Conservation (phyloP, 64 coral and sea anemone genomes). For the Catalaphyllia jardinei region DNA sequence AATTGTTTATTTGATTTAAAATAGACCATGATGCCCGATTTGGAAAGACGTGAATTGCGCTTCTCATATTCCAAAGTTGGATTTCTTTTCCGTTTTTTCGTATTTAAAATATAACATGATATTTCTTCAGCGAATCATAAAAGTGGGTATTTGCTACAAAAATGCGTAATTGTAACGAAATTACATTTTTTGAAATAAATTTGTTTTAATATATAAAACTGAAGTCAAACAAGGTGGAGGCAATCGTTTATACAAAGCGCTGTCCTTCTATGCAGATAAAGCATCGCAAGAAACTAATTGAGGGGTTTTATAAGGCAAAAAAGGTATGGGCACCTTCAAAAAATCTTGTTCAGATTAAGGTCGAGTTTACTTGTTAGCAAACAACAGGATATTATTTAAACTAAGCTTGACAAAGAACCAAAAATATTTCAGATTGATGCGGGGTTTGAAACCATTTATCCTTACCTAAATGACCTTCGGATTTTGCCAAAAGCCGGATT, state of each 20-base stretch:
- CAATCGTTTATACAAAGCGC: constrained; percentile 5
- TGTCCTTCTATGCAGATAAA: neutral
- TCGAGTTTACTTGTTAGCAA: constrained; percentile 27
- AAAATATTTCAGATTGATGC: constrained; percentile 18
- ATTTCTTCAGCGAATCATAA: constrained; percentile 12
- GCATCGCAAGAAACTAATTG: neutral
- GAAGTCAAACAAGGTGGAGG: constrained; percentile 7
- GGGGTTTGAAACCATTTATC: constrained; percentile 7
- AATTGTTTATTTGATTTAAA: neutral
- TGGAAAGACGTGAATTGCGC: constrained; percentile 13
- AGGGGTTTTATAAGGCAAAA: constrained; percentile 18
- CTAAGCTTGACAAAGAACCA: constrained; percentile 15
- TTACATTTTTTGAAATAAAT: constrained; percentile 17
- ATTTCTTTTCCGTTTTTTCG: neutral
- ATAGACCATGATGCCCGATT: neutral
- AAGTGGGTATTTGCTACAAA: constrained; percentile 7
- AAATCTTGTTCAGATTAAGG: constrained; percentile 22
- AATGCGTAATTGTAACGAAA: neutral
- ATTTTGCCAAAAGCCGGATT: constrained; percentile 22
- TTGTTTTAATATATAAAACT: constrained; percentile 11
- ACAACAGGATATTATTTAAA: constrained; percentile 23
- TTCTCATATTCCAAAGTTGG: constrained; percentile 13
- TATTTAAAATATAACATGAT: constrained; percentile 27
- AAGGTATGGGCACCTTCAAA: constrained; percentile 11
- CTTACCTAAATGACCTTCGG: constrained; percentile 23